Base-by-base conservation (phyloP, 2,888 invertebrate genomes). In the Unio pictorum region DNA sequence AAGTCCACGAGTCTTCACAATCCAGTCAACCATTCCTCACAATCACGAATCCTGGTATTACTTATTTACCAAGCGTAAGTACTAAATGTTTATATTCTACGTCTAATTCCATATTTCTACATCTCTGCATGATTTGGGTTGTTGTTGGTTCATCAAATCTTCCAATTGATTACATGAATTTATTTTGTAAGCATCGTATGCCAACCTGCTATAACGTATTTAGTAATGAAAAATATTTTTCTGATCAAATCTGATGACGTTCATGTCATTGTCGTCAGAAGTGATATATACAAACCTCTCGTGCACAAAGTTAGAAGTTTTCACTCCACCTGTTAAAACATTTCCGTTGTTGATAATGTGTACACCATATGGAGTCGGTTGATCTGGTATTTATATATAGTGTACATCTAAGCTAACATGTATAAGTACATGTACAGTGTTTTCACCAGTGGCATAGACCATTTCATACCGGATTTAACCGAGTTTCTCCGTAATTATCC, bases 1-100 rank as follows among this genome's bases (percentile, higher is more conserved):
- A 45, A 71, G 56, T 23, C 61, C 69, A 63, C 69, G 64, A n/a
- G 72, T 0, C 26, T 69, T 57, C 18, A 65, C 61, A 56, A 71
- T 71, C 26, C 64, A 61, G 18, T 34, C 34, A 1, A 8, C 7
- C 34, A 34, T 34, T 1, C 7, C 34, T 34, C 34, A 34, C 34
- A 7, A 34, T 34, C 34, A 34, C 8, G n/a, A 34, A 45, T 71
- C 72, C 28, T 45, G 18, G 18, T 23, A 58, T 45, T 26, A 20
- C 26, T 55, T 20, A 20, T 55, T 57, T 69, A 56, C 71, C 69
- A 17, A 71, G 69, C 1, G 64, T 71, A 8, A 71, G 26, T 20
- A 71, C 61, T 30, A 71, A 58, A 66, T 66, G 45, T 34, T 58
- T 20, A 11, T 66, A 59, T 4, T 54, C 60, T 1, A 66, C 2